Evolutionary conservation across 2,113 vertebrate genomes (phyloP), one percentile per base, ranked within the genome.

Genomic region (Callocephalon fimbriatum): DNA sequence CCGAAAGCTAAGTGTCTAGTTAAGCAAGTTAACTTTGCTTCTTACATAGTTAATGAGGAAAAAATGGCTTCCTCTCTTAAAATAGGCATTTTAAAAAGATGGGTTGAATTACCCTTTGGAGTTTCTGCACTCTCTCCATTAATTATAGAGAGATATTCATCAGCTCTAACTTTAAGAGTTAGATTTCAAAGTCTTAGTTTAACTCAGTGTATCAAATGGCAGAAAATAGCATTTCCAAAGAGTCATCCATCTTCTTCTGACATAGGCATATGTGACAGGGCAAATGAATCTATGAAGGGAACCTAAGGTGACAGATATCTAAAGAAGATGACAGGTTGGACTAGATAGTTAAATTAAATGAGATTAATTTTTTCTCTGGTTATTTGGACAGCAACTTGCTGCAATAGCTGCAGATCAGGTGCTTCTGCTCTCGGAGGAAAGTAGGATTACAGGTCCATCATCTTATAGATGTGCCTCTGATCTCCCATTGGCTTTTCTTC

Each of bases 81-180:
- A 95, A 86, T 35, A 86, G 48, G 45, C 59, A 58, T 79, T 97
- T 95, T 88, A 95, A 96, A 93, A 86, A 76, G 88, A 88, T 67
- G 50, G 31, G 53, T 62, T 92, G 45, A 90, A 90, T 92, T 90
- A 83, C 65, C 32, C 78, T 90, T 78, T 80, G 53, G 88, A 96
- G 75, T 86, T 95, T 90, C 86, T 92, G 40, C 67, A 80, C 45
- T 80, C 59, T 86, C 29, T 83, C 37, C 53, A 42, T 92, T 95
- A 95, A 92, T 95, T 95, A 35, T 58, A 88, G 59, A 56, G 47
- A 66, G n/a, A 67, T 32, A 86, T 58, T 89, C 32, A 77, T 91
- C 88, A 92, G 38, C 54, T 88, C 37, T 73, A 45, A 31, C 54
- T 77, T 94, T 45, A 35, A 56, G 93, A 90, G 75, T 90, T 88